Conservation (phyloP, 2,113 vertebrate genomes). For the Microtus montanus region DNA sequence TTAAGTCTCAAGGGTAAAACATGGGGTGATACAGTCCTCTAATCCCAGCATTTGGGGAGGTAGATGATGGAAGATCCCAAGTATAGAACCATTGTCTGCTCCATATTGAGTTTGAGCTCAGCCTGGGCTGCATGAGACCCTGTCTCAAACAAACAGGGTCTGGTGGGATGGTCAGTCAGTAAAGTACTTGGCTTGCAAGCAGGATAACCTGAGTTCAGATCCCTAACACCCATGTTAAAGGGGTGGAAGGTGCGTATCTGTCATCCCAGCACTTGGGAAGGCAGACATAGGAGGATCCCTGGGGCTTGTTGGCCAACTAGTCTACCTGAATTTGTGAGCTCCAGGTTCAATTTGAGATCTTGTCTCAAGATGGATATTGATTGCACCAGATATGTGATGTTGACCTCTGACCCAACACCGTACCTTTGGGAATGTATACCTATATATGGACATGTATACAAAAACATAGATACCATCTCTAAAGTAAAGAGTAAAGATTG, state of each 20-base stretch:
- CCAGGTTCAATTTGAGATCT: not conserved
- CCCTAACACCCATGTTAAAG: not conserved
- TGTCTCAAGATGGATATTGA: not conserved
- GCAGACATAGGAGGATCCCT: not conserved
- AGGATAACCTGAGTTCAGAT: not conserved
- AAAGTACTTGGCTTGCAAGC: not conserved
- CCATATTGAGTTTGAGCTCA: not conserved
- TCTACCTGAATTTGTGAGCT: not conserved
- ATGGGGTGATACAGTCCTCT: not conserved
- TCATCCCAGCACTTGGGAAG: not conserved
- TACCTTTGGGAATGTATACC: not conserved
- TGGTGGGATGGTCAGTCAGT: not conserved
- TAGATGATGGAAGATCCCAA: not conserved
- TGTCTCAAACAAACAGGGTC: not conserved
- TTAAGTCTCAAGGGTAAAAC: not conserved
- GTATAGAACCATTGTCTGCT: not conserved
- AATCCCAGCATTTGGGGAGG: not conserved
- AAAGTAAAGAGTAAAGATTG: not conserved
- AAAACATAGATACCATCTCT: not conserved
- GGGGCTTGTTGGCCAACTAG: not conserved
- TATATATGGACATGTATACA: not conserved
- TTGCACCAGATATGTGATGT: not conserved
- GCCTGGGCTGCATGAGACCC: not conserved
- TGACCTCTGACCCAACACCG: not conserved
- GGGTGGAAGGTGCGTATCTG: not conserved